These are phyloP conservation scores for Actenoides hombroni DNA, from an alignment of 2,113 vertebrate genomes.

Conservation along the genomic window DNA sequence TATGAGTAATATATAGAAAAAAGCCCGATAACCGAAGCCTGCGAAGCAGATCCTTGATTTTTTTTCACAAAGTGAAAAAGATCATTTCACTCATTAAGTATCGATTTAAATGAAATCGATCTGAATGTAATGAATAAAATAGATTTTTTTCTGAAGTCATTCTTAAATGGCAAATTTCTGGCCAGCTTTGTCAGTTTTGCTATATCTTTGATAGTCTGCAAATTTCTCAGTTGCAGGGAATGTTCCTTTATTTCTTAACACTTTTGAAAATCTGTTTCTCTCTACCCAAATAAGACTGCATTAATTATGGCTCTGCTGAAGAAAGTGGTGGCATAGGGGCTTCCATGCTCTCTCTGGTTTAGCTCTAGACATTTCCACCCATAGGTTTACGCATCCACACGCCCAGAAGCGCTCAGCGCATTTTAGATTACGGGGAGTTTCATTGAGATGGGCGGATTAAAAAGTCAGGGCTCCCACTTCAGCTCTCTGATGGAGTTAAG, in stretches of 20 bases:
- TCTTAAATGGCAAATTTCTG: background rate
- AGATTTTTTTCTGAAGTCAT: background rate
- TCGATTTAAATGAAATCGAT: background rate
- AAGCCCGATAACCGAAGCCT: background rate
- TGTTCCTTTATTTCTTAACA: slow-evolving; percentile 14
- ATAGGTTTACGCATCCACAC: background rate
- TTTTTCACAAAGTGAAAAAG: background rate
- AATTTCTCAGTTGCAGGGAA: background rate
- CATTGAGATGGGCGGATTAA: accelerated
- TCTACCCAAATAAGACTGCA: background rate
- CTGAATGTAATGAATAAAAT: background rate
- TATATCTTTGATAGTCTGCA: background rate
- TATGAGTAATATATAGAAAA: background rate
- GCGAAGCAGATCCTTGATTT: background rate
- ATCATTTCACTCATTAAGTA: background rate
- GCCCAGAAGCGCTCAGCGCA: background rate
- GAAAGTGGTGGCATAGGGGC: background rate
- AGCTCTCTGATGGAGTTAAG: background rate
- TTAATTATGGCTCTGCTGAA: background rate
- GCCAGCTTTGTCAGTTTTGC: background rate
- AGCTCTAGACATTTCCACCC: background rate
- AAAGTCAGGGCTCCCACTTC: background rate
- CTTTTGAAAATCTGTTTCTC: background rate
- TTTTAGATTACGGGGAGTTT: background rate
- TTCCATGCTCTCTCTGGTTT: background rate